A percentile compares a stretch with the other conserved stretches of the same genome.
phyloP scores from a whole-genome alignment of 1,140 invertebrate genomes.

The Adelges cooleyi region DNA sequence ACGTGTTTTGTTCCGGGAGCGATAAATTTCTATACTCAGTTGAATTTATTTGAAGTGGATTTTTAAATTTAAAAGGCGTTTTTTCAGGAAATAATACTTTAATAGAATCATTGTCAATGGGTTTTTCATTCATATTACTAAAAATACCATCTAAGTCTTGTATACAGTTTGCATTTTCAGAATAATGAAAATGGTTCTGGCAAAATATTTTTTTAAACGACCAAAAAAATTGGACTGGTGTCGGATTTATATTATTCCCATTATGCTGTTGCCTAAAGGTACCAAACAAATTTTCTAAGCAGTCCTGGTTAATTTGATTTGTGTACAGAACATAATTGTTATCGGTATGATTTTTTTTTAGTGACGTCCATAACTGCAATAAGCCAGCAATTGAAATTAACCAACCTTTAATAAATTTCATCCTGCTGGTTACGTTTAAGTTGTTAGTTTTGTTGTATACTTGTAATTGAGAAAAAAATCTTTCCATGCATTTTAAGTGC shows the following conservation, averaged over 20 bases:
- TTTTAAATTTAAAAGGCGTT: neutral
- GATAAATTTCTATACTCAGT: neutral
- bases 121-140: neutral
- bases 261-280: neutral
- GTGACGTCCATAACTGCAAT: neutral
- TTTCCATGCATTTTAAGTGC: neutral
- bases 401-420: conserved; percentile 1
- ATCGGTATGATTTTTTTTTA: neutral
- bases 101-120: neutral
- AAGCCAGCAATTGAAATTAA: neutral
- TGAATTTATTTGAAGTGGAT: neutral
- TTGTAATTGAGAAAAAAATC: neutral
- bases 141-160: neutral
- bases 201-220: neutral
- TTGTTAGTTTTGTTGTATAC: neutral
- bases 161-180: neutral
- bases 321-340: neutral
- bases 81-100: neutral
- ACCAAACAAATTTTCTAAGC: neutral
- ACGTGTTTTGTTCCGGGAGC: neutral
- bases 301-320: neutral
- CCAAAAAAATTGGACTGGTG: neutral
- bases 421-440: neutral
- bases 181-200: neutral
- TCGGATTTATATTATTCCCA: neutral